A percentile compares a stretch with the other conserved stretches of the same genome.
Conservation (phyloP, 2,888 invertebrate species). For the Hymenopus coronatus region DNA sequence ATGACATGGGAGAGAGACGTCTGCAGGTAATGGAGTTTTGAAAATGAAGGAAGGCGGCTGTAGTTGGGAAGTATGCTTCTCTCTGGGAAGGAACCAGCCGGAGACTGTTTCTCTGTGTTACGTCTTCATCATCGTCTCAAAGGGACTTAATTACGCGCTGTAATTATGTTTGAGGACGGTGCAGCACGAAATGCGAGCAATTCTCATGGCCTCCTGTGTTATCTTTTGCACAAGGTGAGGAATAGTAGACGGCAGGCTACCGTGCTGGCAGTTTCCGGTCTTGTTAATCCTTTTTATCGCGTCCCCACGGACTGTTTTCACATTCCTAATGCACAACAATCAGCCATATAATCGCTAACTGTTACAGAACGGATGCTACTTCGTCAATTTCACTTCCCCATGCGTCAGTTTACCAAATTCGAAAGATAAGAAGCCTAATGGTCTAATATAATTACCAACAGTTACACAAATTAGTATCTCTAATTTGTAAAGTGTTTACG, state of each 20-base stretch:
- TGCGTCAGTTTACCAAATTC: too few relatives aligned
- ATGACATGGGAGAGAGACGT: neutral
- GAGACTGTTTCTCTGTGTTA: neutral
- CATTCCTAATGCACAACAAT: neutral
- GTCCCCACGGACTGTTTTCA: neutral
- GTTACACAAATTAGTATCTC: too few relatives aligned
- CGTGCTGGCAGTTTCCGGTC: neutral
- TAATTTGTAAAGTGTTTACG: too few relatives aligned
- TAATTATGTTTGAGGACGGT: slow-evolving; percentile 1
- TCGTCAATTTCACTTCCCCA: neutral
- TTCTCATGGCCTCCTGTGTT: neutral
- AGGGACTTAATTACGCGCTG: slow-evolving; percentile 15
- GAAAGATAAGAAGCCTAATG: too few relatives aligned
- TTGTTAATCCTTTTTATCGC: neutral
- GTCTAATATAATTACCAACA: too few relatives aligned
- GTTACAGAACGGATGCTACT: neutral
- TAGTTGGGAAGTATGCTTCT: neutral
- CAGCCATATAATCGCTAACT: neutral
- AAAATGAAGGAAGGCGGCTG: slow-evolving; percentile 10
- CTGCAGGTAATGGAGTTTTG: slow-evolving; percentile 9
- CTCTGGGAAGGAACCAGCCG: neutral
- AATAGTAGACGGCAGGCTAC: neutral
- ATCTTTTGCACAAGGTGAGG: neutral
- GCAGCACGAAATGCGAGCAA: slow-evolving; percentile 6
- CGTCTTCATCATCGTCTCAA: slow-evolving; percentile 12